Percentiles rank a stretch among this genome's conserved stretches.
phyloP scores from a whole-genome alignment of 2,888 invertebrate species.

The Odontothrips loti region DNA sequence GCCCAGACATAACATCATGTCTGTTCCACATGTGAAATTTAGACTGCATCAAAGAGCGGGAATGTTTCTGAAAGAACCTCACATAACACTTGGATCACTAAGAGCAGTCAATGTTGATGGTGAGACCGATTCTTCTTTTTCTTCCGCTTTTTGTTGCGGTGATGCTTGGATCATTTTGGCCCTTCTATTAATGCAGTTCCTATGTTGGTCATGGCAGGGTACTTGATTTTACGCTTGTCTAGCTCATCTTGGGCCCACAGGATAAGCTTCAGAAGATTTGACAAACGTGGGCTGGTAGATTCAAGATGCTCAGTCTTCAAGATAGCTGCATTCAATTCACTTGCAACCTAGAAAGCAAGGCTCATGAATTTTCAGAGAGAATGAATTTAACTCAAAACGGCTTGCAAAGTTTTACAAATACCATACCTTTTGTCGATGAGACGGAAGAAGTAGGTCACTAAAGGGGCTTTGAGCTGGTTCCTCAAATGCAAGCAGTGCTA shows the following conservation, averaged over 20 bases:
- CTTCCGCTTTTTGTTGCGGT: constrained; percentile 37
- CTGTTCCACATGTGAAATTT: neutral
- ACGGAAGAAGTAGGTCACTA: constrained; percentile 85
- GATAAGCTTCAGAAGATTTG: constrained; percentile 85
- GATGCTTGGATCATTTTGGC: constrained; percentile 36
- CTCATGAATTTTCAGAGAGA: constrained; percentile 31
- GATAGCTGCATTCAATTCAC: constrained; percentile 96
- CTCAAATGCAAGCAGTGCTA: constrained; percentile 93
- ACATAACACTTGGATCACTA: neutral
- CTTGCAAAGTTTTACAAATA: neutral
- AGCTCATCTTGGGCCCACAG: constrained; percentile 95
- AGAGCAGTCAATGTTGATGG: neutral
- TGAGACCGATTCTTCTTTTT: neutral
- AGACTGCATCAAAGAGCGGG: constrained; percentile 7
- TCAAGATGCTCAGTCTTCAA: constrained; percentile 89
- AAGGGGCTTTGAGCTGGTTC: constrained; percentile 94
- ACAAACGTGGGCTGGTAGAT: constrained; percentile 84
- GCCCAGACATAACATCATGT: neutral
- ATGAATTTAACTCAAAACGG: constrained; percentile 21
- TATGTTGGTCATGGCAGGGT: constrained; percentile 91
- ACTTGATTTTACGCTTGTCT: constrained; percentile 90
- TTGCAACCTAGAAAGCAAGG: constrained; percentile 67
- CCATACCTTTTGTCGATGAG: constrained; percentile 84
- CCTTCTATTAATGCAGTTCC: constrained; percentile 69
- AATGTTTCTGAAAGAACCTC: neutral